phyloP scores from a whole-genome alignment of 1,140 invertebrate genomes.

The Phocides pigmalion region DNA sequence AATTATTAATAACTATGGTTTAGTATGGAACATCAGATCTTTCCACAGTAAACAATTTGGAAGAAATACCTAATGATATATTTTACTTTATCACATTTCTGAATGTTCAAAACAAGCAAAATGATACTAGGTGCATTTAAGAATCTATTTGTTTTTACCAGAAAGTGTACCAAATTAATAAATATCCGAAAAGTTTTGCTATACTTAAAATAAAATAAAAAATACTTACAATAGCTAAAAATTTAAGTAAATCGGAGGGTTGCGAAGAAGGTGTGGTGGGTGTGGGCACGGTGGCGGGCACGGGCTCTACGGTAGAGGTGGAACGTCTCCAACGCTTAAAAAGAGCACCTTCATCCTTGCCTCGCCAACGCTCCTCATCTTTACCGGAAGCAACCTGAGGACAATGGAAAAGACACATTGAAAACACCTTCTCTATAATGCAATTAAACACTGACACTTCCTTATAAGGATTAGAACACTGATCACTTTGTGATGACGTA shows the following conservation, averaged over 20 bases:
- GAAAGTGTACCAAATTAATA: too few relatives aligned
- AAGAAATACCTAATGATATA: too few relatives aligned
- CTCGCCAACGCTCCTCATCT: conserved; percentile 76
- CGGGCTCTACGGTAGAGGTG: conserved; percentile 51
- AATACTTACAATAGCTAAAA: conserved; percentile 81
- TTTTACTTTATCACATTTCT: too few relatives aligned
- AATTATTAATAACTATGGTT: too few relatives aligned
- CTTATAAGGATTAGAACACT: conserved; percentile 49
- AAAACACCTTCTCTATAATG: conserved; percentile 56
- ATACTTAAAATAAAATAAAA: background rate
- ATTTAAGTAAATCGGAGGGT: conserved; percentile 79
- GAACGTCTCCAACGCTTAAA: conserved; percentile 73
- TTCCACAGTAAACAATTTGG: too few relatives aligned
- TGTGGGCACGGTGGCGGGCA: conserved; percentile 48
- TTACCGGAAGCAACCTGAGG: conserved; percentile 76
- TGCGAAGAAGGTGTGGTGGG: conserved; percentile 57
- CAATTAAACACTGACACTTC: conserved; percentile 54
- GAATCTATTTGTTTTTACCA: too few relatives aligned
- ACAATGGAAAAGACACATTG: conserved; percentile 72
- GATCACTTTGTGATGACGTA: conserved; percentile 67
- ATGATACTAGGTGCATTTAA: too few relatives aligned
- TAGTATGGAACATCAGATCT: too few relatives aligned
- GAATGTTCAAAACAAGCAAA: too few relatives aligned
- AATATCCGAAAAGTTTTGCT: too few relatives aligned
- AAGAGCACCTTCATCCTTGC: conserved; percentile 71